These are phyloP conservation scores for Electrophaes corylata DNA, from an alignment of 2,888 invertebrate species.

Conservation along the genomic window DNA sequence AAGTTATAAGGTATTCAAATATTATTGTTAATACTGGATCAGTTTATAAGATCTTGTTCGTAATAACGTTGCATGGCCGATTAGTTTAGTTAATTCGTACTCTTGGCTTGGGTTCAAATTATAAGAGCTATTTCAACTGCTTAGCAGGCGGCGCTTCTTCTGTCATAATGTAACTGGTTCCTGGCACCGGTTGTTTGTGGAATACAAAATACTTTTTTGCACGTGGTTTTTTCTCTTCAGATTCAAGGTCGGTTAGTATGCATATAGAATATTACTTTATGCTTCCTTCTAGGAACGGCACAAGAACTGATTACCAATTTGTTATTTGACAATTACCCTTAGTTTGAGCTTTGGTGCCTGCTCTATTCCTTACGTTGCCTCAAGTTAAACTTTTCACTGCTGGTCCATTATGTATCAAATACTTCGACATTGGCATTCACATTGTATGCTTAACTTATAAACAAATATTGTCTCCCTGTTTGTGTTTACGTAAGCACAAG, in stretches of 20 bases:
- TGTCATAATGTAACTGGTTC: slow-evolving; percentile 37
- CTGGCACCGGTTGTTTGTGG: slow-evolving; percentile 30
- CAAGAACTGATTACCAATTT: slow-evolving; percentile 7
- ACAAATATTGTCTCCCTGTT: slow-evolving; percentile 1
- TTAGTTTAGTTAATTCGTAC: slow-evolving; percentile 34
- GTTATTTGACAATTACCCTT: not conserved
- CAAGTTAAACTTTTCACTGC: not conserved
- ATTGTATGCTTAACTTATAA: not conserved
- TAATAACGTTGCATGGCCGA: slow-evolving; percentile 26
- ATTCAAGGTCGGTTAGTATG: slow-evolving; percentile 28
- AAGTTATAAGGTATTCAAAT: slow-evolving; percentile 12
- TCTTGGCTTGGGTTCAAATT: slow-evolving; percentile 50
- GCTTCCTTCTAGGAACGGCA: slow-evolving; percentile 12
- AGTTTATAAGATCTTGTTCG: slow-evolving; percentile 27
- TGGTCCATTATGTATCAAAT: not conserved
- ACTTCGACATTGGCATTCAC: not conserved
- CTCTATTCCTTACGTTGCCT: not conserved
- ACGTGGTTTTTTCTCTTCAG: slow-evolving; percentile 17
- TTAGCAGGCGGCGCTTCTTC: slow-evolving; percentile 43
- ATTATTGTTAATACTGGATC: slow-evolving; percentile 29
- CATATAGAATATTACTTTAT: slow-evolving; percentile 1
- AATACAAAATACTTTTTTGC: slow-evolving; percentile 31
- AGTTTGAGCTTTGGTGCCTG: not conserved
- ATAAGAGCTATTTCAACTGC: slow-evolving; percentile 40
- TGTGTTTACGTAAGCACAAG: slow-evolving; percentile 12